Evolutionary conservation across 2,797 vertebrate genomes (phyloP).

Genomic region (Apodemus agrarius): DNA sequence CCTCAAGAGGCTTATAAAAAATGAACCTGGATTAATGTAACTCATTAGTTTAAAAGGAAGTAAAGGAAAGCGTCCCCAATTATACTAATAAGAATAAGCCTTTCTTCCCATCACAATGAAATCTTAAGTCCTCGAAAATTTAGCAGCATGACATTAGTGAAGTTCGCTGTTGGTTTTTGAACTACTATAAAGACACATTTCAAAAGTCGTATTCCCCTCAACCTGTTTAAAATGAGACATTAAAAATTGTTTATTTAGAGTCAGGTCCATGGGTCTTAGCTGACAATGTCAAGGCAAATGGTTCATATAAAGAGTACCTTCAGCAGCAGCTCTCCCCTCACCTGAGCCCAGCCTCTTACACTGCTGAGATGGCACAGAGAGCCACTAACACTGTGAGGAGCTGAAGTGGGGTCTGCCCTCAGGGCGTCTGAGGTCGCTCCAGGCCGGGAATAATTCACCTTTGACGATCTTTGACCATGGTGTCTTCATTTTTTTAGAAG

Average conservation of each 20-base stretch:
- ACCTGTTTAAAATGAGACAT: conserved; percentile 34
- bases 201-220: background rate
- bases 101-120: conserved; percentile 85
- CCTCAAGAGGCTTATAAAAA: conserved; percentile 91
- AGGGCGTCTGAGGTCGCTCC: conserved; percentile 68
- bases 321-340: conserved; percentile 5
- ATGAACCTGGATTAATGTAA: conserved; percentile 92
- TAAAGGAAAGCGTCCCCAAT: conserved; percentile 89
- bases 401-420: conserved; percentile 10
- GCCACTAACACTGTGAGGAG: conserved; percentile 37
- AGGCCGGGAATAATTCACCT: conserved; percentile 69
- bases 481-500: conserved; percentile 76
- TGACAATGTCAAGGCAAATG: conserved; percentile 44
- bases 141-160: conserved; percentile 80
- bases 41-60: conserved; percentile 92
- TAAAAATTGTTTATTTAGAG: conserved; percentile 56
- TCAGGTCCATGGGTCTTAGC: conserved; percentile 20
- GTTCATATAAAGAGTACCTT: conserved; percentile 46
- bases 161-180: conserved; percentile 68
- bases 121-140: conserved; percentile 79
- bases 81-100: conserved; percentile 89
- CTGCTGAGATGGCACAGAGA: conserved; percentile 64
- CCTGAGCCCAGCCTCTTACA: conserved; percentile 59
- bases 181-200: conserved; percentile 42
- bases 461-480: conserved; percentile 64